Evolutionary conservation across 2,888 invertebrate genomes (phyloP).

Genomic region (Malthinus seriepunctatus): DNA sequence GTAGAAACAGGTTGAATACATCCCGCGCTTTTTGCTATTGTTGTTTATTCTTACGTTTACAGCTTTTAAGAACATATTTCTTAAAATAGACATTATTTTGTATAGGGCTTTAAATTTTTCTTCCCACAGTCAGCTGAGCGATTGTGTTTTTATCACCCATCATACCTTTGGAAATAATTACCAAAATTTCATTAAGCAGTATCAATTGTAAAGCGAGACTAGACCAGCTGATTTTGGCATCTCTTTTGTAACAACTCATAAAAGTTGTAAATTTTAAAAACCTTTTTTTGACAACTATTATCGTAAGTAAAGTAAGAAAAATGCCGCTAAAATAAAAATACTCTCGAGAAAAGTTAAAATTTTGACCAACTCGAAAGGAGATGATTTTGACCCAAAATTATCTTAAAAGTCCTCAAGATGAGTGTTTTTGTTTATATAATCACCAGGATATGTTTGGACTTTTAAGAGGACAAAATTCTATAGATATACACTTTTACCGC

Average conservation of each 20-base stretch:
- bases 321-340: too few species aligned
- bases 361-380: too few species aligned
- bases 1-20: conserved; percentile 23
- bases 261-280: too few species aligned
- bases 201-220: too few species aligned
- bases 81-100: not conserved
- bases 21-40: conserved; percentile 25
- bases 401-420: too few species aligned
- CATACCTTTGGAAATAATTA: not conserved
- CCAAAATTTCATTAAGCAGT: not conserved
- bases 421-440: too few species aligned
- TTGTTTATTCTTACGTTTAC: conserved; percentile 13
- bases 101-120: not conserved
- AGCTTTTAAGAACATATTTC: not conserved
- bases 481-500: conserved; percentile 13
- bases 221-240: conserved; percentile 10
- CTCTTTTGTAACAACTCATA: conserved; percentile 1
- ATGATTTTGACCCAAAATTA: too few species aligned
- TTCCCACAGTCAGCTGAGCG: not conserved
- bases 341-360: too few species aligned
- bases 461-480: too few species aligned
- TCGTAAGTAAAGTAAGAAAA: too few species aligned
- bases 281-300: too few species aligned
- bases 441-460: too few species aligned
- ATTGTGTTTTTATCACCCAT: not conserved